Evolutionary conservation across 1,140 invertebrate species (phyloP), one percentile per base, ranked within the genome.

Genomic region (Eumeta japonica): DNA sequence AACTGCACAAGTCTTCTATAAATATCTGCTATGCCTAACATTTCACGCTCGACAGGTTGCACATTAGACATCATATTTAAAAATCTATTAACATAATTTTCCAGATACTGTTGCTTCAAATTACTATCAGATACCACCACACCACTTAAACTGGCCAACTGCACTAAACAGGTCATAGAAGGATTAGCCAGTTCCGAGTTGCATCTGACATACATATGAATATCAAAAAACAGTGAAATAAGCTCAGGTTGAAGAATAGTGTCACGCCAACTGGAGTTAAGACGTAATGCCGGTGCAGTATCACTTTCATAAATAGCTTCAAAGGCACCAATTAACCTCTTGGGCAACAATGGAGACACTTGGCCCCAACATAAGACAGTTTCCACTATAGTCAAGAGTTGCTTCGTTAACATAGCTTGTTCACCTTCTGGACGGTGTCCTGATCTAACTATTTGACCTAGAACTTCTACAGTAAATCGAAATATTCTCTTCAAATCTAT

Each of bases 401-500:
- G 79, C 50, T 83, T 84, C 0, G 84, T 72, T 10, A 87, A 48
- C 36, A 62, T 39, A 13, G 64, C 67, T 39, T 71, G 65, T 4
- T 75, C 66, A 1, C 67, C 71, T 48, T 68, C 67, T 27, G 39
- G 77, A 43, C 47, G 82, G 50, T 50, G 79, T 57, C 51, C 80
- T 52, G 50, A 81, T 54, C 43, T 72, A 33, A 61, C 82, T 58
- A 40, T 79, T 60, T 52, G 81, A 64, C 64, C 80, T 77, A 53
- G 78, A 63, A 71, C 63, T 24, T 64, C 55, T 32, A 75, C 65
- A 34, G 62, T 65, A 47, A 75, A 75, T 42, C 67, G 79, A 62
- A 94, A 92, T 52, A 94, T 91, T 45, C 82, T 79, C 50, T 86
- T 87, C 40, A 94, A 70, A 62, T 91, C 87, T 39, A 78, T 79